Conservation (phyloP, 1,140 invertebrate genomes). For the Leptinotarsa defecta region DNA sequence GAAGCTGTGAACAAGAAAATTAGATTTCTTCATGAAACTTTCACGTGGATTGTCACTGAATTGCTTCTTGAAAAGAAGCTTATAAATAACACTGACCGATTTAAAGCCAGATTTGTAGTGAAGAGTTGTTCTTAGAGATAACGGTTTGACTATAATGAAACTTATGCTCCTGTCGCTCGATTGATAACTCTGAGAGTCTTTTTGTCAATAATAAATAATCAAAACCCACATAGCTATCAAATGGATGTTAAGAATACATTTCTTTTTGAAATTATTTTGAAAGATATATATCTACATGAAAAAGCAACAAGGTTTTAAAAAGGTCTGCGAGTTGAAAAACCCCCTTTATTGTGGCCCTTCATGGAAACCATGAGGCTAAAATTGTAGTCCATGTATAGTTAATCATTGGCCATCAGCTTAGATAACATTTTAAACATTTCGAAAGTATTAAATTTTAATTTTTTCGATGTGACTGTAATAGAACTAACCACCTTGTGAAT, state of each 20-base stretch:
- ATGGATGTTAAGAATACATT: conserved; percentile 56
- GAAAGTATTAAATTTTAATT: too few species aligned
- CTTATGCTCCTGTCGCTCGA: conserved; percentile 54
- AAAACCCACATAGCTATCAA: conserved; percentile 46
- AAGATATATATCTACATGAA: conserved; percentile 54
- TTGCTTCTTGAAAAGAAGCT: conserved; percentile 45
- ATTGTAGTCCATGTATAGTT: too few species aligned
- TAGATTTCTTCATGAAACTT: conserved; percentile 49
- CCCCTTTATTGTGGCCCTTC: conserved; percentile 11
- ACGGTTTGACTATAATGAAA: conserved; percentile 57
- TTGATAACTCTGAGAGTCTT: conserved; percentile 55
- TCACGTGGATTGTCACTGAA: conserved; percentile 53
- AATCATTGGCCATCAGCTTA: too few species aligned
- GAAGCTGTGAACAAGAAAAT: conserved; percentile 54
- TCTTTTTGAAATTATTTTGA: conserved; percentile 27
- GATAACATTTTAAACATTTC: too few species aligned
- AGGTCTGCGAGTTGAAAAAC: conserved; percentile 37
- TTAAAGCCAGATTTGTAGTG: conserved; percentile 53
- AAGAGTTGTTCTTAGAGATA: conserved; percentile 49
- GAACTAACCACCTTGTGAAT: too few species aligned
- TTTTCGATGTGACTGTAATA: too few species aligned
- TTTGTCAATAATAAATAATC: conserved; percentile 45
- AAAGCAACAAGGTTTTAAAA: conserved; percentile 47
- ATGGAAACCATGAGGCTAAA: not conserved
- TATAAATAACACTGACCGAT: conserved; percentile 40